Percentiles rank a stretch among this genome's conserved stretches.
phyloP scores from a whole-genome alignment of 2,888 invertebrate genomes.

The Metacarcinus magister region DNA sequence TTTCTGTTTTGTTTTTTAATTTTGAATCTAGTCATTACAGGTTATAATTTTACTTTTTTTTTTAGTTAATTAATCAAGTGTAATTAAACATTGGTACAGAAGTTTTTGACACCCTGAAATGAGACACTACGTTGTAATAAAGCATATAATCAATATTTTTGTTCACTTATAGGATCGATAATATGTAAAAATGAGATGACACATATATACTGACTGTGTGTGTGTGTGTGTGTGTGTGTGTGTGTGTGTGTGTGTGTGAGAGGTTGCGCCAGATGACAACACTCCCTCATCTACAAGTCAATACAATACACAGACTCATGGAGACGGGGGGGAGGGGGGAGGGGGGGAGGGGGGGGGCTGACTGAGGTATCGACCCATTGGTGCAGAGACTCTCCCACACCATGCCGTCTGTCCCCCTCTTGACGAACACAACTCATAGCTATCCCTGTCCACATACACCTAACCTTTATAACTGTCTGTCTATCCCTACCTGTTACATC shows the following conservation, averaged over 20 bases:
- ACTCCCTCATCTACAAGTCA: constrained; percentile 77
- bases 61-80: background rate
- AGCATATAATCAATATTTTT: background rate
- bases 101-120: background rate
- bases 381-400: background rate
- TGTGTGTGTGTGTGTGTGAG: constrained; percentile 44
- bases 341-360: background rate
- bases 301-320: constrained; percentile 64
- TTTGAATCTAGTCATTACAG: background rate
- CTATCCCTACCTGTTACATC: background rate
- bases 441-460: background rate
- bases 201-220: constrained; percentile 47
- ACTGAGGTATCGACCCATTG: background rate
- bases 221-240: constrained; percentile 65
- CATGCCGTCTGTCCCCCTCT: background rate
- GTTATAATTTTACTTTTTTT: background rate
- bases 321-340: background rate
- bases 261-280: constrained; percentile 70
- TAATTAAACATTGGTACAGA: background rate
- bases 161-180: background rate
- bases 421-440: background rate
- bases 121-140: background rate
- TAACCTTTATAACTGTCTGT: background rate
- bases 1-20: background rate
- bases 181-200: background rate